Evolutionary conservation across 2,888 invertebrate genomes (phyloP).

Genomic region (Griposia aprilina): DNA sequence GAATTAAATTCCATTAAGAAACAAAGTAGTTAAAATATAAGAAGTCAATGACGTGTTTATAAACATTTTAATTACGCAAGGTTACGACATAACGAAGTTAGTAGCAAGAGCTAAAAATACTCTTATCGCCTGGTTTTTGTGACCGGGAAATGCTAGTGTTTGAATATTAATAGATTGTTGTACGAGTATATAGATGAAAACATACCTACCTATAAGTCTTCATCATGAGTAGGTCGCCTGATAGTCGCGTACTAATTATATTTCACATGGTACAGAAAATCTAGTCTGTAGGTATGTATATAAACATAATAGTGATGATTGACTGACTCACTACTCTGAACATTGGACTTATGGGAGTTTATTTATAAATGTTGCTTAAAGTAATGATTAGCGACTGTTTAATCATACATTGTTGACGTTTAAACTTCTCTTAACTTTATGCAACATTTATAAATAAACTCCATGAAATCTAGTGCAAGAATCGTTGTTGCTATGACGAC

Average conservation of each 20-base stretch:
- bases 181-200: slow-evolving; percentile 19
- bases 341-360: slow-evolving; percentile 24
- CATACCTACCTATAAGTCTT: neutral
- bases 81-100: slow-evolving; percentile 40
- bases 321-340: slow-evolving; percentile 46
- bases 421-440: no score
- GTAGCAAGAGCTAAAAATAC: slow-evolving; percentile 42
- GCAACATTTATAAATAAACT: no score
- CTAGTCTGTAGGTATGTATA: slow-evolving; percentile 33
- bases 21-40: slow-evolving; percentile 5
- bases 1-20: slow-evolving; percentile 31
- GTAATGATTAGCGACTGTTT: no score
- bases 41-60: slow-evolving; percentile 9
- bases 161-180: slow-evolving; percentile 47
- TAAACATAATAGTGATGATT: slow-evolving; percentile 36
- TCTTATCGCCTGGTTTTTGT: slow-evolving; percentile 43
- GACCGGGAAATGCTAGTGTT: slow-evolving; percentile 49
- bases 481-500: slow-evolving; percentile 33
- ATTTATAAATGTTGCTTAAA: no score
- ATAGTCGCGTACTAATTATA: slow-evolving; percentile 24
- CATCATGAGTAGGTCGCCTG: slow-evolving; percentile 41
- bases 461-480: slow-evolving; percentile 13
- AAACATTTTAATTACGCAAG: slow-evolving; percentile 40
- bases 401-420: no score
- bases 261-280: slow-evolving; percentile 22